Percentiles rank a stretch among this genome's conserved stretches.
Conservation (phyloP, 2,888 invertebrate genomes). For the Chaetoderma sp. region DNA sequence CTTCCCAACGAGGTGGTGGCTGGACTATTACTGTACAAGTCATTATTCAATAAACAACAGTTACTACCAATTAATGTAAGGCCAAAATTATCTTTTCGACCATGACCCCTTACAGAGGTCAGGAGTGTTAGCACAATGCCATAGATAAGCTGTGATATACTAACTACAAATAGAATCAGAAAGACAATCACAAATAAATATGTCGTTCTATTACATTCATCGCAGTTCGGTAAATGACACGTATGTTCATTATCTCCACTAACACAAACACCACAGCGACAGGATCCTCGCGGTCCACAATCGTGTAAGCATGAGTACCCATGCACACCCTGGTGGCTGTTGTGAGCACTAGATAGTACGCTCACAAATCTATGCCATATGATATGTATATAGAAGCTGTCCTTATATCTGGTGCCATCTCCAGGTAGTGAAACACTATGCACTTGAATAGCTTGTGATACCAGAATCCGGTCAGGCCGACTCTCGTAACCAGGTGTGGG, state of each 20-base stretch:
- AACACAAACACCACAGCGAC: constrained; percentile 61
- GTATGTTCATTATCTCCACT: constrained; percentile 43
- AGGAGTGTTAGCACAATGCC: constrained; percentile 47
- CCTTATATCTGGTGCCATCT: constrained; percentile 46
- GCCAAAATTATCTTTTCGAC: constrained; percentile 39
- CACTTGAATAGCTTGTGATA: constrained; percentile 37
- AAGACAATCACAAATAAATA: constrained; percentile 36
- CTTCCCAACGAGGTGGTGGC: constrained; percentile 14
- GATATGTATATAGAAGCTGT: constrained; percentile 40
- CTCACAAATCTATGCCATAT: constrained; percentile 41
- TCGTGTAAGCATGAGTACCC: constrained; percentile 61
- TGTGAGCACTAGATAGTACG: constrained; percentile 41
- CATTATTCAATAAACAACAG: constrained; percentile 56
- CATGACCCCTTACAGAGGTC: constrained; percentile 38
- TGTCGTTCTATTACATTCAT: constrained; percentile 42
- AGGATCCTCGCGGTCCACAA: constrained; percentile 63
- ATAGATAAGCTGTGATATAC: constrained; percentile 43
- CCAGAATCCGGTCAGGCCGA: constrained; percentile 59
- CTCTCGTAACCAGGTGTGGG: constrained; percentile 58
- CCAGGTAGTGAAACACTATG: constrained; percentile 37
- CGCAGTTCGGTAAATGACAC: constrained; percentile 53
- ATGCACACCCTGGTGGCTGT: constrained; percentile 37
- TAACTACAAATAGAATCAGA: constrained; percentile 28
- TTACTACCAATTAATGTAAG: constrained; percentile 48
- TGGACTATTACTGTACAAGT: constrained; percentile 35